phyloP scores from a whole-genome alignment of 2,113 vertebrate genomes.

The Terrapene triunguis region DNA sequence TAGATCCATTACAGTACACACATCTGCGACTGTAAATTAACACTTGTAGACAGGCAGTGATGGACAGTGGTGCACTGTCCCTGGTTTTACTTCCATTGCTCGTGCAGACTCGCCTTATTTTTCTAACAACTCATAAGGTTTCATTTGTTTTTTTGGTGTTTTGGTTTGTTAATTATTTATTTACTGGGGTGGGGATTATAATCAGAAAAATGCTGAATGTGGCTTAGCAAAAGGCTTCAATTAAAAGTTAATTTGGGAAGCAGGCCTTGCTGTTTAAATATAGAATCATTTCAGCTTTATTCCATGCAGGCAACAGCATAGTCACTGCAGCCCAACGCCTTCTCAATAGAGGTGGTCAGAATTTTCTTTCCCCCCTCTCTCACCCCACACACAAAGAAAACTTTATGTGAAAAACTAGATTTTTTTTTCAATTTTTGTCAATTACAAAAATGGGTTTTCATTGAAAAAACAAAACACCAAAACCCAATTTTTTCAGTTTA shows the following conservation, averaged over 20 bases:
- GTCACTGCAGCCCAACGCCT: slow-evolving; percentile 19
- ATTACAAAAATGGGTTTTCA: neutral
- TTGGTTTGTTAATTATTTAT: neutral
- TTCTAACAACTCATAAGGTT: neutral
- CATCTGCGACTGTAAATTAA: neutral
- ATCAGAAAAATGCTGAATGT: neutral
- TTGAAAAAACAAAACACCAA: neutral
- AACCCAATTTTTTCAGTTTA: neutral
- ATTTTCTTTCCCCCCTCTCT: neutral
- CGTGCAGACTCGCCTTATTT: neutral
- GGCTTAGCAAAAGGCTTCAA: neutral
- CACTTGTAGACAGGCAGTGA: neutral
- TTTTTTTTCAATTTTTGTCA: neutral
- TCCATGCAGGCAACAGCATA: neutral
- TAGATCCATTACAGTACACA: neutral
- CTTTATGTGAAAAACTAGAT: neutral
- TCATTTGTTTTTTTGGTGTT: neutral
- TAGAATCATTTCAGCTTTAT: slow-evolving; percentile 26
- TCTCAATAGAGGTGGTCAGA: slow-evolving; percentile 14
- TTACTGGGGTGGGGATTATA: neutral
- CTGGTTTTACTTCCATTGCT: neutral
- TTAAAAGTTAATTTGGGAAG: slow-evolving; percentile 31
- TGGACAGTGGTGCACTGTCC: neutral
- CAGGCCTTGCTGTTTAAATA: slow-evolving; percentile 28
- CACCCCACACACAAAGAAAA: neutral